Evolutionary conservation across 2,797 vertebrate genomes (phyloP), one percentile per base, ranked within the genome.

Genomic region (Sylvilagus floridanus): DNA sequence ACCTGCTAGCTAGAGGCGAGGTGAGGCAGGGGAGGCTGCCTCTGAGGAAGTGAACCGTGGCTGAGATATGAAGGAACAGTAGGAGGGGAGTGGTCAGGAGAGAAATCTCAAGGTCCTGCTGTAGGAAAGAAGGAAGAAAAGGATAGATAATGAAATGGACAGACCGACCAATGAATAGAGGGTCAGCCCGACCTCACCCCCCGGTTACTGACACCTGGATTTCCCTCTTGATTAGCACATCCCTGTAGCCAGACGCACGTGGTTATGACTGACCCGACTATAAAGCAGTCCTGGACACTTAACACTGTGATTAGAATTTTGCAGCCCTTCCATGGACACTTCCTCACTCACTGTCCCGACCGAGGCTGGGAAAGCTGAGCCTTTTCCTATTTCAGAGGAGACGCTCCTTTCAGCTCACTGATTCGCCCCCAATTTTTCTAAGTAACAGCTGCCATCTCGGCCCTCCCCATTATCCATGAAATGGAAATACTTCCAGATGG

Each of bases 201-300:
- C 83, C 66, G 28, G n/a, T 77, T 54, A 47, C 10, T 52, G 42
- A 32, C 50, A 35, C 54, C 21, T 87, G 47, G 28, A 28, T 54
- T 75, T 72, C 82, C 73, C 92, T 94, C 75, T 82, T 14, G 77
- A 17, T 84, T 88, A 87, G 10, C 30, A 81, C 47, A 72, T 84
- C 4, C 3, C 69, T 47, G 4, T 50, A 62, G 28, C 32, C 60
- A 73, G 82, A 52, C 62, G 66, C 32, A 69, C 42, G 68, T 47
- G 76, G 54, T 90, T 69, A 30, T 10, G 19, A 78, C 93, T 30
- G 12, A n/a, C 86, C 22, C 12, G 3, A 83, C 62, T 75, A 26
- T 16, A 65, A 84, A 93, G 76, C 73, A 84, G 57, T 63, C 57
- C 68, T 28, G 50, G 32, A 84, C 19, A 30, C 66, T 26, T 68